These are phyloP conservation scores for Formica exsecta DNA, from an alignment of 1,140 invertebrate genomes.

Conservation along the genomic window DNA sequence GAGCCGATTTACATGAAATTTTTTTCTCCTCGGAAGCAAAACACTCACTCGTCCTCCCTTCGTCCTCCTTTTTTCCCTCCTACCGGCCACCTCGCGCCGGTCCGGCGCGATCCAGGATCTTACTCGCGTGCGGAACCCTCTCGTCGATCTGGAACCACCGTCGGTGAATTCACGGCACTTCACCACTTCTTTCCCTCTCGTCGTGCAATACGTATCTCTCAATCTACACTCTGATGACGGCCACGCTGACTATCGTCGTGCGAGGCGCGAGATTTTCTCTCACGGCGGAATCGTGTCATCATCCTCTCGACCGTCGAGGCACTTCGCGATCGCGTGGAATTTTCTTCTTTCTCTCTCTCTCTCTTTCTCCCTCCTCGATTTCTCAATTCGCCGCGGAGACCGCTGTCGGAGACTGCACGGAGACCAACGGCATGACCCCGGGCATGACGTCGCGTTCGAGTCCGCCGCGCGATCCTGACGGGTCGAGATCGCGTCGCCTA, in stretches of 20 bases:
- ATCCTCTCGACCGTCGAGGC: slow-evolving; percentile 10
- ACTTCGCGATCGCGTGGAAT: not conserved
- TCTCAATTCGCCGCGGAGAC: not conserved
- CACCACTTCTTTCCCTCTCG: slow-evolving; percentile 23
- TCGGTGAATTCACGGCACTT: not conserved
- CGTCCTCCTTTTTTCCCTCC: not conserved
- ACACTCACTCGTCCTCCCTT: slow-evolving; percentile 42
- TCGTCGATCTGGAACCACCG: not conserved
- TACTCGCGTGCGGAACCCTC: not conserved
- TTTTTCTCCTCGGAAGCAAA: not conserved
- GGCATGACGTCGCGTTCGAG: not conserved
- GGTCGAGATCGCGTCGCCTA: slow-evolving; percentile 64
- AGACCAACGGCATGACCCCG: slow-evolving; percentile 44
- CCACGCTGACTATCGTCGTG: not conserved
- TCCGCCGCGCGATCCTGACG: slow-evolving; percentile 53
- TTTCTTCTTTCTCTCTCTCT: not conserved
- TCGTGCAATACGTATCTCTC: not conserved
- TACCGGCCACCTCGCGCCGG: not conserved
- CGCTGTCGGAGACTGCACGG: not conserved
- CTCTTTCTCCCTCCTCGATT: not conserved
- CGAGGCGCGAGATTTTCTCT: slow-evolving; percentile 19
- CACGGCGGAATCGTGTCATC: slow-evolving; percentile 30
- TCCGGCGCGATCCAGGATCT: not conserved
- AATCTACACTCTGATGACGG: not conserved
- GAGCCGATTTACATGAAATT: slow-evolving; percentile 20